A percentile compares a stretch with the other conserved stretches of the same genome.
phyloP scores from a whole-genome alignment of 2,797 vertebrate species.

The Cirrhinus molitorella region DNA sequence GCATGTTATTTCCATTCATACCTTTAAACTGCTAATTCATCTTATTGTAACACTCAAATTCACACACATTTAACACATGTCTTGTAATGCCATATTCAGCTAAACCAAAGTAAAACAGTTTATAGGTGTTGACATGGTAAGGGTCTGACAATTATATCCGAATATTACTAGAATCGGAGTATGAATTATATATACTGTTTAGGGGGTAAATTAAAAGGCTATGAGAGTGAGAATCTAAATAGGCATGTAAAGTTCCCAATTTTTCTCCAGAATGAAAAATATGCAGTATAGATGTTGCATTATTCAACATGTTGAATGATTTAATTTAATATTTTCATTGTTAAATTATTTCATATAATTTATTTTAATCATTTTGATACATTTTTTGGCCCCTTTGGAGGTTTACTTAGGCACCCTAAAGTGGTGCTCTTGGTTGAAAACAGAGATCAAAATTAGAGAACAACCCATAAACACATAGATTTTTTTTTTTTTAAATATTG shows the following conservation, averaged over 20 bases:
- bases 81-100: background rate
- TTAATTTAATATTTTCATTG: background rate
- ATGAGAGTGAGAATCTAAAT: background rate
- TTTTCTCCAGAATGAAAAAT: background rate
- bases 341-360: background rate
- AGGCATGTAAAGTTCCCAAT: background rate
- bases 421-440: background rate
- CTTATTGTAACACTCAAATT: background rate
- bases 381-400: background rate
- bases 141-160: background rate
- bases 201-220: background rate
- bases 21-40: background rate
- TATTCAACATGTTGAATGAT: background rate
- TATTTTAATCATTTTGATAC: background rate
- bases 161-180: background rate
- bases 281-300: background rate
- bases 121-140: background rate
- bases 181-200: background rate
- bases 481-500: too few species aligned
- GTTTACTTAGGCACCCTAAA: background rate
- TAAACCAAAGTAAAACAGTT: background rate
- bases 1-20: background rate
- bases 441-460: background rate
- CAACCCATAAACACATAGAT: too few species aligned
- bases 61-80: background rate